Conservation (phyloP, 2,113 vertebrate genomes). For the Sapajus apella region DNA sequence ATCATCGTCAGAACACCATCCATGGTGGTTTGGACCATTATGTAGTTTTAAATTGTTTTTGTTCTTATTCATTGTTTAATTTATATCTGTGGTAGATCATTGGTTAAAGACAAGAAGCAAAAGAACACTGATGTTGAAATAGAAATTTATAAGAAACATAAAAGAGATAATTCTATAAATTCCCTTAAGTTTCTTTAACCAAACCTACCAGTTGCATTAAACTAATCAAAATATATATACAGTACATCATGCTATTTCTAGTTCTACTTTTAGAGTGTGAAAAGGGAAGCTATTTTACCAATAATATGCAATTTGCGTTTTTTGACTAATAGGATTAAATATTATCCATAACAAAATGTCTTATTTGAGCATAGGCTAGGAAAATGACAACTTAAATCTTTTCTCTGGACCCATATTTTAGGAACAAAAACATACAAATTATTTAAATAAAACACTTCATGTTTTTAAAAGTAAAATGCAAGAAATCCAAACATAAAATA, state of each 20-base stretch:
- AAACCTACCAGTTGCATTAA: background rate
- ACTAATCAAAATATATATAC: constrained; percentile 48
- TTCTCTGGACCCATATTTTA: background rate
- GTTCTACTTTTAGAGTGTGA: background rate
- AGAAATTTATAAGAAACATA: constrained; percentile 4
- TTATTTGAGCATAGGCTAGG: background rate
- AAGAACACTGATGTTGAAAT: constrained; percentile 1
- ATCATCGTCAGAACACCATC: background rate
- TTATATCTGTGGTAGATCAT: background rate
- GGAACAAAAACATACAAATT: background rate
- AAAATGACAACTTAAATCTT: background rate
- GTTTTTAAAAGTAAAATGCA: constrained; percentile 8
- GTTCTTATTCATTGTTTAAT: constrained; percentile 42
- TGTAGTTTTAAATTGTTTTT: background rate
- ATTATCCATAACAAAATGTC: background rate
- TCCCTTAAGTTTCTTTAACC: constrained; percentile 10
- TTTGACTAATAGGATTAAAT: background rate
- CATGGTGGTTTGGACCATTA: background rate
- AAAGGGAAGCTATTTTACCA: background rate
- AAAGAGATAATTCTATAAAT: background rate
- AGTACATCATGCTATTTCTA: background rate
- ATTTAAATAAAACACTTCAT: background rate
- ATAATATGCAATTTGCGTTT: background rate
- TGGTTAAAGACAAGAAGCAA: background rate
- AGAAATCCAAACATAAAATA: background rate